Conservation (phyloP, 2,888 invertebrate species). For the Drosophila subsilvestris region DNA sequence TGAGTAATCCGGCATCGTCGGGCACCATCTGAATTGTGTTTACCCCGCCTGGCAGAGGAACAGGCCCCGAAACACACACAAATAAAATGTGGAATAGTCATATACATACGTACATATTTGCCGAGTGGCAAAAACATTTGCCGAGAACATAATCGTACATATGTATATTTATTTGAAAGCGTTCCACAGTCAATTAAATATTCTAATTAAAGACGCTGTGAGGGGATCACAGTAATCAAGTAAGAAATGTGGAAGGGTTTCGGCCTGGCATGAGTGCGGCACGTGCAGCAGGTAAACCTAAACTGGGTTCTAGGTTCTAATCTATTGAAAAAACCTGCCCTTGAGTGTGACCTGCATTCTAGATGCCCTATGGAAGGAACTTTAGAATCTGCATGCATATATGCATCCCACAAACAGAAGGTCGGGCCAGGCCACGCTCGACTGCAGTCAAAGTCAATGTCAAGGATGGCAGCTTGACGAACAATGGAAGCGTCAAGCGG, state of each 20-base stretch:
- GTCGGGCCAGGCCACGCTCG: conserved; percentile 25
- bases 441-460: conserved; percentile 66
- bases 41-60: conserved; percentile 27
- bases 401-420: conserved; percentile 9
- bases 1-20: conserved; percentile 52
- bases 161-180: conserved; percentile 26
- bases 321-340: not conserved
- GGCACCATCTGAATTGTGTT: conserved; percentile 8
- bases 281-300: conserved; percentile 9
- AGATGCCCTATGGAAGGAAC: not conserved
- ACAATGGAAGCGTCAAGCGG: conserved; percentile 52
- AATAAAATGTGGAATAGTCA: conserved; percentile 31
- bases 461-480: conserved; percentile 66
- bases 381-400: not conserved
- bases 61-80: conserved; percentile 33
- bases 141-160: conserved; percentile 21
- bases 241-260: conserved; percentile 13
- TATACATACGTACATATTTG: conserved; percentile 32
- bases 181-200: conserved; percentile 11
- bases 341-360: not conserved
- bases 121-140: conserved; percentile 11
- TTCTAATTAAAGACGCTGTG: conserved; percentile 1
- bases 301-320: not conserved
- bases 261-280: not conserved
- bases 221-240: conserved; percentile 8